phyloP scores from a whole-genome alignment of 2,888 invertebrate species.

The Macaria notata region DNA sequence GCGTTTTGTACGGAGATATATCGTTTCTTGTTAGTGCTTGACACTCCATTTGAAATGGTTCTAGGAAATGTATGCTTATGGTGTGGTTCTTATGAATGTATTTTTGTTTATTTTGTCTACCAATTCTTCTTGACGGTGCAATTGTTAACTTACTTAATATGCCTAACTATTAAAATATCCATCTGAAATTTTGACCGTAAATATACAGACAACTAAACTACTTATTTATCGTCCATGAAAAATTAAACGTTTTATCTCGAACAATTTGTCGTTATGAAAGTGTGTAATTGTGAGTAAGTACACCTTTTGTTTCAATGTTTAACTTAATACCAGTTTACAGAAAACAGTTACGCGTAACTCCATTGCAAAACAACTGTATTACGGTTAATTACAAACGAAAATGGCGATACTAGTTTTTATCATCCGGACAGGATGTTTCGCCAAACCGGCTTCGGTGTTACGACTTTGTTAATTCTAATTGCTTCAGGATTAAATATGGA shows the following conservation, averaged over 20 bases:
- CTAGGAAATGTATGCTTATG: neutral
- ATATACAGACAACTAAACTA: too few species aligned
- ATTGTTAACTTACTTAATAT: too few species aligned
- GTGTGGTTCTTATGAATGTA: neutral
- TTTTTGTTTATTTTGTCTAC: neutral
- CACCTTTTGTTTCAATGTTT: slow-evolving; percentile 2
- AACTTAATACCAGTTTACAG: neutral
- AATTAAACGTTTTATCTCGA: too few species aligned
- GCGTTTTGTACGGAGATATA: slow-evolving; percentile 6
- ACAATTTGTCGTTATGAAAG: too few species aligned
- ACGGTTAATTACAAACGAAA: slow-evolving; percentile 30
- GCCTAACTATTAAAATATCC: too few species aligned
- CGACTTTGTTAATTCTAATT: slow-evolving; percentile 15
- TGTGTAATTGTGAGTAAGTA: neutral
- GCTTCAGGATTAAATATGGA: slow-evolving; percentile 7
- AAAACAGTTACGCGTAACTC: slow-evolving; percentile 26
- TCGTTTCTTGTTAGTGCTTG: slow-evolving; percentile 11
- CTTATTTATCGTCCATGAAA: too few species aligned
- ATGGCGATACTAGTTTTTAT: slow-evolving; percentile 15
- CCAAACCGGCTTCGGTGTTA: slow-evolving; percentile 19
- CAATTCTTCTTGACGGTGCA: too few species aligned
- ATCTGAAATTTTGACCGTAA: too few species aligned
- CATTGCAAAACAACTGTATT: slow-evolving; percentile 39
- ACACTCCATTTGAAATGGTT: slow-evolving; percentile 7
- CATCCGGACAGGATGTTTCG: slow-evolving; percentile 22